Evolutionary conservation across 2,888 invertebrate genomes (phyloP).

Genomic region (Abscondita cerata): DNA sequence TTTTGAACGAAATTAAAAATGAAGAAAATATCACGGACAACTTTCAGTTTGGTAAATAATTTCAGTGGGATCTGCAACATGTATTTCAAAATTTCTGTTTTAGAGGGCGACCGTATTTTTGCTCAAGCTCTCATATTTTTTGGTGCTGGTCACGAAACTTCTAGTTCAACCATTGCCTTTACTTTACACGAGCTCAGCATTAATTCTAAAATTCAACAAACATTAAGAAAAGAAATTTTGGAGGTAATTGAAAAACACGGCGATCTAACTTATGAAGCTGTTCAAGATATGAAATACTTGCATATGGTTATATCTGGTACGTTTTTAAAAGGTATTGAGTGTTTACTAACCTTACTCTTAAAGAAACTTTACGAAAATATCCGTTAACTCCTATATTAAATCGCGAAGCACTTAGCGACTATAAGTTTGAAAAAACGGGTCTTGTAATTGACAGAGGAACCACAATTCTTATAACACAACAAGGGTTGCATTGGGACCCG

Average conservation of each 20-base stretch:
- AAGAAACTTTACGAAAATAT: slow-evolving; percentile 58
- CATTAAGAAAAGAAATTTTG: slow-evolving; percentile 58
- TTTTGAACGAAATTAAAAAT: slow-evolving; percentile 53
- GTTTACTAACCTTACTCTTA: slow-evolving; percentile 37
- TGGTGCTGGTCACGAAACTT: slow-evolving; percentile 63
- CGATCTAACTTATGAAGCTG: slow-evolving; percentile 57
- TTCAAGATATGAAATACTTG: slow-evolving; percentile 62
- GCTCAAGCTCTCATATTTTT: slow-evolving; percentile 62
- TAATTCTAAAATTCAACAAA: slow-evolving; percentile 58
- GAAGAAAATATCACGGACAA: slow-evolving; percentile 35
- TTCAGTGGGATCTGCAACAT: not conserved
- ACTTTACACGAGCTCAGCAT: slow-evolving; percentile 59
- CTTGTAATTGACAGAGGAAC: slow-evolving; percentile 1
- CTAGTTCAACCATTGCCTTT: slow-evolving; percentile 59
- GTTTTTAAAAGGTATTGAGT: not conserved
- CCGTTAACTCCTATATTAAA: slow-evolving; percentile 53
- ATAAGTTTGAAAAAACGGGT: slow-evolving; percentile 23
- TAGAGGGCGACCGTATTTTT: slow-evolving; percentile 52
- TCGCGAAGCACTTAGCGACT: slow-evolving; percentile 46
- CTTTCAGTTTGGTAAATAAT: slow-evolving; percentile 40
- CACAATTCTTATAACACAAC: slow-evolving; percentile 50
- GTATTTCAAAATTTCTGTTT: not conserved
- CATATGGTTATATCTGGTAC: slow-evolving; percentile 61
- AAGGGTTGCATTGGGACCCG: slow-evolving; percentile 52
- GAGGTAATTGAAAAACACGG: slow-evolving; percentile 50